Conservation (phyloP, 1,140 invertebrate species). For the Meloidogyne floridensis region DNA sequence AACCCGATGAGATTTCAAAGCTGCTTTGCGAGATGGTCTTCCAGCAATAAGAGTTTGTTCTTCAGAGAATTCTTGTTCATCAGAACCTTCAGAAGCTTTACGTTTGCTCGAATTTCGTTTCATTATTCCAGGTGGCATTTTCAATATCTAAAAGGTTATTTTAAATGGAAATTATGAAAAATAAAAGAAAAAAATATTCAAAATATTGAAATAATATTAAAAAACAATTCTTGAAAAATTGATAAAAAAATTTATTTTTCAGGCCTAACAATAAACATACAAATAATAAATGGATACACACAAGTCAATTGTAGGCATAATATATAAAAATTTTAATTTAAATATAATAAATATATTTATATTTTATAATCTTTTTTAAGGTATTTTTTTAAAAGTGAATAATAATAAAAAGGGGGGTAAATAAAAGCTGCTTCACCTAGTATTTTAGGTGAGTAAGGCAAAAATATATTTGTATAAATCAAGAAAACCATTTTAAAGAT, state of each 20-base stretch:
- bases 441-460: neutral
- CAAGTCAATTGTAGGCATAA: no score
- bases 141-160: neutral
- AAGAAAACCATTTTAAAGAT: neutral
- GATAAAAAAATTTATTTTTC: neutral
- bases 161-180: neutral
- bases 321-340: no score
- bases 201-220: neutral
- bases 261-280: no score
- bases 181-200: constrained; percentile 9
- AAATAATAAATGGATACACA: no score
- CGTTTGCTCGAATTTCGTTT: constrained; percentile 15
- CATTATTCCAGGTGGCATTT: constrained; percentile 30
- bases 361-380: no score
- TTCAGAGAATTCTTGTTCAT: neutral
- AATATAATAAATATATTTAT: no score
- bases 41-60: constrained; percentile 8
- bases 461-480: neutral
- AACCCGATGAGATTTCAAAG: constrained; percentile 25
- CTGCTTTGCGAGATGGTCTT: constrained; percentile 27
- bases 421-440: neutral
- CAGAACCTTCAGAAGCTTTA: constrained; percentile 26
- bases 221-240: neutral
- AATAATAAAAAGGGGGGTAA: no score
- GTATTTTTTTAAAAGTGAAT: no score